Percentiles rank a stretch among this genome's conserved stretches.
Conservation (phyloP, 2,888 invertebrate species). For the Scotopteryx bipunctaria region DNA sequence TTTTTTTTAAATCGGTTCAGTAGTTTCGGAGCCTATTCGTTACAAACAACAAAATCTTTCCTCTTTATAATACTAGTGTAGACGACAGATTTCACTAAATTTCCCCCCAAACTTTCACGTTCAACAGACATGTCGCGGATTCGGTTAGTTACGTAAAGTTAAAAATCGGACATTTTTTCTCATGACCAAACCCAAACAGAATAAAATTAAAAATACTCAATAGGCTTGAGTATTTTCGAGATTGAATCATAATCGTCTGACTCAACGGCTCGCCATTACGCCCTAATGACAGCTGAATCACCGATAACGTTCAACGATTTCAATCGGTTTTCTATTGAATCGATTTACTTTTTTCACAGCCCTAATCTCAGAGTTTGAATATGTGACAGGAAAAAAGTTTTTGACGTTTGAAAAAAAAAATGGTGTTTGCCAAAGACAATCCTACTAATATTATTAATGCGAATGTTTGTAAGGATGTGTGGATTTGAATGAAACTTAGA, state of each 20-base stretch:
- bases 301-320: slow-evolving; percentile 41
- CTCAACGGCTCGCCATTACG: slow-evolving; percentile 40
- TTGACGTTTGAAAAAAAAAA: background rate
- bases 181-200: slow-evolving; percentile 16
- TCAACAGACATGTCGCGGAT: too few relatives aligned
- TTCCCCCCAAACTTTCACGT: too few relatives aligned
- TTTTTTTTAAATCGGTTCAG: too few relatives aligned
- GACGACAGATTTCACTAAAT: too few relatives aligned
- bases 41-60: too few relatives aligned
- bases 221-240: slow-evolving; percentile 29
- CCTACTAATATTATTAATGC: too few relatives aligned
- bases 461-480: too few relatives aligned
- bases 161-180: too few relatives aligned
- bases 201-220: slow-evolving; percentile 32
- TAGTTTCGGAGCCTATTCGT: too few relatives aligned
- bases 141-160: too few relatives aligned
- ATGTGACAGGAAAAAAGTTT: slow-evolving; percentile 1
- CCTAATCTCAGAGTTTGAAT: slow-evolving; percentile 33
- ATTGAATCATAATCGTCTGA: slow-evolving; percentile 41
- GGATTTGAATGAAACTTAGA: too few relatives aligned
- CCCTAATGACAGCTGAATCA: slow-evolving; percentile 43
- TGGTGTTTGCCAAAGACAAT: background rate
- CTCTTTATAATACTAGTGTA: too few relatives aligned
- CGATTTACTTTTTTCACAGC: slow-evolving; percentile 36
- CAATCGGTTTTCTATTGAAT: slow-evolving; percentile 40